A percentile compares a stretch with the other conserved stretches of the same genome.
Evolutionary conservation across 1,140 invertebrate species (phyloP).

Genomic region (Drosophila varians): DNA sequence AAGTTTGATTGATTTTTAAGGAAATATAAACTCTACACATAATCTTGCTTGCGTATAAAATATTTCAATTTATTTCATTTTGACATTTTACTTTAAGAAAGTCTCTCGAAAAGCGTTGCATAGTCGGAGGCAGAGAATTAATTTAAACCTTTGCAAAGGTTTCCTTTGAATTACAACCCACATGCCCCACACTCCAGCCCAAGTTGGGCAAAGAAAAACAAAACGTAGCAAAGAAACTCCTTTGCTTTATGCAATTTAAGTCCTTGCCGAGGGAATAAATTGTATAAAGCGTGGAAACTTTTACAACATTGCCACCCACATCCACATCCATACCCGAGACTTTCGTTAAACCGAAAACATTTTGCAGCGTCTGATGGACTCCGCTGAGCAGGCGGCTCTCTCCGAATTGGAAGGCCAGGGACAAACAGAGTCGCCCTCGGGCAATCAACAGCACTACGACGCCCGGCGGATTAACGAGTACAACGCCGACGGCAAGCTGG

Average conservation of each 20-base stretch:
- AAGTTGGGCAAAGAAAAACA: slow-evolving; percentile 17
- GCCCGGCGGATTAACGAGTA: slow-evolving; percentile 89
- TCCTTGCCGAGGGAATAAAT: slow-evolving; percentile 61
- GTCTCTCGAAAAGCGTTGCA: not conserved
- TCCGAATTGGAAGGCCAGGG: slow-evolving; percentile 85
- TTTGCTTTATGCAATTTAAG: slow-evolving; percentile 75
- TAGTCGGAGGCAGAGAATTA: not conserved
- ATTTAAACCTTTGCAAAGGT: not conserved
- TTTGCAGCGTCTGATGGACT: slow-evolving; percentile 93
- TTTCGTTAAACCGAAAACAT: slow-evolving; percentile 4
- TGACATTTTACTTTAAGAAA: too few species aligned
- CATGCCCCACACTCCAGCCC: slow-evolving; percentile 9
- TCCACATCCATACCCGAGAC: slow-evolving; percentile 9
- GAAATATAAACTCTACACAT: too few species aligned
- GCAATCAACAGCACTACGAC: slow-evolving; percentile 86
- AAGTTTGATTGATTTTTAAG: not conserved
- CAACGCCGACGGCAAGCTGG: slow-evolving; percentile 88
- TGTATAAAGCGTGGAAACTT: slow-evolving; percentile 71
- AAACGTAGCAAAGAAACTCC: slow-evolving; percentile 49
- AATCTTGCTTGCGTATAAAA: too few species aligned
- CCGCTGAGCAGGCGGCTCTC: slow-evolving; percentile 92
- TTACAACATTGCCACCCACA: slow-evolving; percentile 7
- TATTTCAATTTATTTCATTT: too few species aligned
- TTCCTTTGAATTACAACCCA: slow-evolving; percentile 36
- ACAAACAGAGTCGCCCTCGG: slow-evolving; percentile 36